phyloP scores from a whole-genome alignment of 2,113 vertebrate species.

The Chascanopsetta lugubris region DNA sequence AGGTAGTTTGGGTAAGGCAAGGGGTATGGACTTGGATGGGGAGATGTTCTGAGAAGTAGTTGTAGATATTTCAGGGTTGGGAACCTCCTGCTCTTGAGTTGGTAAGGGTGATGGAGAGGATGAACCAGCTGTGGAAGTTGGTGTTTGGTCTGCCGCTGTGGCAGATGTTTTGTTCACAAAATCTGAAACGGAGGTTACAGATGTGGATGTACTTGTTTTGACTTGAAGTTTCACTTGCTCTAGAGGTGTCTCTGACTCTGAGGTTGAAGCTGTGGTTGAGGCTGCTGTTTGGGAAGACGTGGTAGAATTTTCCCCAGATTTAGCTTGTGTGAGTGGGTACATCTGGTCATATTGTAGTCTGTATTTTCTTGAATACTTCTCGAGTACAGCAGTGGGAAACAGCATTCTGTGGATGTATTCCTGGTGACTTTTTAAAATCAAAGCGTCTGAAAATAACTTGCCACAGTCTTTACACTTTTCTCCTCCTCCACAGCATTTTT shows the following conservation, averaged over 20 bases:
- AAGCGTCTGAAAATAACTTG: conserved; percentile 94
- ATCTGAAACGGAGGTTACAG: conserved; percentile 39
- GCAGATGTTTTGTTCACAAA: conserved; percentile 34
- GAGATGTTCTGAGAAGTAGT: conserved; percentile 80
- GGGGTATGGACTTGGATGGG: conserved; percentile 75
- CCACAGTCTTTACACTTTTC: conserved; percentile 87
- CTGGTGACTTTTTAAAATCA: conserved; percentile 97
- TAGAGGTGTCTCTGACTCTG: conserved; percentile 46
- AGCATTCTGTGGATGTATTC: conserved; percentile 94
- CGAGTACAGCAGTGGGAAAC: conserved; percentile 91
- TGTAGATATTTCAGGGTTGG: conserved; percentile 46
- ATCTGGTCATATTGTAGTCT: conserved; percentile 94
- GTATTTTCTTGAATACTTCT: conserved; percentile 95
- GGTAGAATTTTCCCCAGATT: conserved; percentile 47
- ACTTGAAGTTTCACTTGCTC: conserved; percentile 51
- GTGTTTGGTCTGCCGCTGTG: conserved; percentile 74
- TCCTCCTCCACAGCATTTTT: conserved; percentile 80
- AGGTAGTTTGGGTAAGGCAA: conserved; percentile 81
- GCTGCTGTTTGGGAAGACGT: conserved; percentile 22
- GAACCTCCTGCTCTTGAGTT: conserved; percentile 51
- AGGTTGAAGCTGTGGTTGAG: not conserved
- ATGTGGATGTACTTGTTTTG: conserved; percentile 43
- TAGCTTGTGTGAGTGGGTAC: conserved; percentile 84
- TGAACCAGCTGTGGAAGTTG: conserved; percentile 70
- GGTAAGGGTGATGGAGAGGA: conserved; percentile 66